Evolutionary conservation across 2,797 vertebrate species (phyloP).

Genomic region (Morus bassanus): DNA sequence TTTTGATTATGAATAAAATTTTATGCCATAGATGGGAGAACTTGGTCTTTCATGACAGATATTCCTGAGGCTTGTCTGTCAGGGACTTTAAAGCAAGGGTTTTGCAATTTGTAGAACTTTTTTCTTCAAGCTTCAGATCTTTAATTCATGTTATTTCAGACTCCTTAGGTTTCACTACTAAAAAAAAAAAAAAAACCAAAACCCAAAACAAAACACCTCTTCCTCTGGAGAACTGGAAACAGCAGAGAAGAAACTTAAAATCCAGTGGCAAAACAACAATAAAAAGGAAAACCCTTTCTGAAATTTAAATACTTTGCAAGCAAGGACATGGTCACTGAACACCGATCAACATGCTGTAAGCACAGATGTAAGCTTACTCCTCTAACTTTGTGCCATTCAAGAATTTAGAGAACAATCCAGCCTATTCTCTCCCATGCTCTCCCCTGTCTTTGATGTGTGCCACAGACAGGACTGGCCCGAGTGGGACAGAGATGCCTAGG

Average conservation of each 20-base stretch:
- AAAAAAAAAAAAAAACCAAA: too few relatives aligned
- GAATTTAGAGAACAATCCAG: not conserved
- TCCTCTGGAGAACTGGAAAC: not conserved
- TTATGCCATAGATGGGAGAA: not conserved
- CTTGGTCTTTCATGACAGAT: not conserved
- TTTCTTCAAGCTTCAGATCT: not conserved
- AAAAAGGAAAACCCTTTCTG: not conserved
- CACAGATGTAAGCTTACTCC: not conserved
- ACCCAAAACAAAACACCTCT: accelerated
- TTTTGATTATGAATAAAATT: not conserved
- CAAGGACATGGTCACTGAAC: not conserved
- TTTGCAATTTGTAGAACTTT: not conserved
- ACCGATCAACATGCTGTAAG: not conserved
- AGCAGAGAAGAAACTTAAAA: not conserved
- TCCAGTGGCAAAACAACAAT: not conserved
- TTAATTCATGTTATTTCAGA: not conserved
- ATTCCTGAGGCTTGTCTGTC: not conserved
- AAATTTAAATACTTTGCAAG: not conserved
- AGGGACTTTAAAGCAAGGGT: not conserved
- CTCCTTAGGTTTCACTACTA: not conserved
- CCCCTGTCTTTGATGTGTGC: not conserved
- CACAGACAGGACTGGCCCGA: not conserved
- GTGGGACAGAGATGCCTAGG: not conserved
- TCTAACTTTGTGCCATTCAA: not conserved
- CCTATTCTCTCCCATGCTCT: not conserved